Evolutionary conservation across 2,888 invertebrate species (phyloP).

Genomic region (Tiliacea aurago): DNA sequence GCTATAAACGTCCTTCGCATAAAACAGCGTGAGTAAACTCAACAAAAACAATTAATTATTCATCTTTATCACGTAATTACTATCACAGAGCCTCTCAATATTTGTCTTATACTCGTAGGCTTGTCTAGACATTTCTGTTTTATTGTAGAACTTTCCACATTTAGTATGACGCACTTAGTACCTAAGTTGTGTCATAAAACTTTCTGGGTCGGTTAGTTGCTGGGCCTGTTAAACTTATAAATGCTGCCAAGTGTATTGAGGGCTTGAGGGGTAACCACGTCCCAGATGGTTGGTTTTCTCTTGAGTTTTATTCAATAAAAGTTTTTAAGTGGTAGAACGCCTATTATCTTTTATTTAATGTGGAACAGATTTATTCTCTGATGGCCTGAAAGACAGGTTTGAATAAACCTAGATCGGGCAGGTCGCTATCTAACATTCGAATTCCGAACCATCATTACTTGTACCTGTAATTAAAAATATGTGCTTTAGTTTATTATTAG

Average conservation of each 20-base stretch:
- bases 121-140: constrained; percentile 55
- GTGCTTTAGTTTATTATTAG: too few species aligned
- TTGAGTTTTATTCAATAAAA: constrained; percentile 25
- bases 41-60: constrained; percentile 31
- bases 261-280: constrained; percentile 31
- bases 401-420: too few species aligned
- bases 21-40: constrained; percentile 31
- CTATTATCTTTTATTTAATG: neutral
- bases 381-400: too few species aligned
- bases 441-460: too few species aligned
- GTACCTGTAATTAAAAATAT: too few species aligned
- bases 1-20: neutral
- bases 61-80: constrained; percentile 36
- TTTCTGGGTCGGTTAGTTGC: constrained; percentile 56
- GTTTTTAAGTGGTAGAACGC: constrained; percentile 29
- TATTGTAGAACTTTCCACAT: constrained; percentile 62
- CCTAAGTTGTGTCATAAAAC: constrained; percentile 58
- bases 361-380: neutral
- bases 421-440: too few species aligned
- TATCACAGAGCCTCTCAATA: constrained; percentile 38
- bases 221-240: constrained; percentile 52
- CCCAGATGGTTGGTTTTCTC: constrained; percentile 26
- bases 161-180: constrained; percentile 57
- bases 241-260: constrained; percentile 52
- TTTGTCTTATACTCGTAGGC: constrained; percentile 40